These are phyloP conservation scores for Heliconius cydno DNA, from an alignment of 2,888 invertebrate species.

Conservation along the genomic window DNA sequence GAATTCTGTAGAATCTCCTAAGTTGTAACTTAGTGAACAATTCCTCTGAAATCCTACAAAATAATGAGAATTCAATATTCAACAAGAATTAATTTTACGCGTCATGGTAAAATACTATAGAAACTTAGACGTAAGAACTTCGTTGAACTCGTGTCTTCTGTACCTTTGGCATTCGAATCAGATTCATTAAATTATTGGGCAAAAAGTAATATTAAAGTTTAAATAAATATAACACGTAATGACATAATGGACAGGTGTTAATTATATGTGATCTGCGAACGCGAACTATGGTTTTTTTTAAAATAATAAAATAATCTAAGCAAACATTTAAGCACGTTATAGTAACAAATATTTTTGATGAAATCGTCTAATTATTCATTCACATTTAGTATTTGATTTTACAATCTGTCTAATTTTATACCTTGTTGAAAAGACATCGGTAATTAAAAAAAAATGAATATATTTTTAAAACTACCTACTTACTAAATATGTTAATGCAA, in stretches of 20 bases:
- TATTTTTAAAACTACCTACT: no score
- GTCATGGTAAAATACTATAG: not conserved
- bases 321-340: no score
- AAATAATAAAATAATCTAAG: no score
- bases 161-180: slow-evolving; percentile 4
- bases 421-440: no score
- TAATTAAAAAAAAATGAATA: no score
- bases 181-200: not conserved
- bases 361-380: no score
- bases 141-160: slow-evolving; percentile 3
- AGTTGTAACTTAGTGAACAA: not conserved
- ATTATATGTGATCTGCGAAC: not conserved
- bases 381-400: no score
- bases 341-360: no score
- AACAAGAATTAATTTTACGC: no score
- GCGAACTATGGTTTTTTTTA: no score
- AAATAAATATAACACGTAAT: not conserved
- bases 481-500: not conserved
- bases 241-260: not conserved
- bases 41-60: not conserved
- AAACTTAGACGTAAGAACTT: not conserved
- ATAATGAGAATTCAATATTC: not conserved
- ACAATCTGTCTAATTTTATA: no score
- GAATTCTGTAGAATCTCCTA: not conserved
- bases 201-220: not conserved